Evolutionary conservation across 2,888 invertebrate genomes (phyloP), one percentile per base, ranked within the genome.

Genomic region (Ophraella communa): DNA sequence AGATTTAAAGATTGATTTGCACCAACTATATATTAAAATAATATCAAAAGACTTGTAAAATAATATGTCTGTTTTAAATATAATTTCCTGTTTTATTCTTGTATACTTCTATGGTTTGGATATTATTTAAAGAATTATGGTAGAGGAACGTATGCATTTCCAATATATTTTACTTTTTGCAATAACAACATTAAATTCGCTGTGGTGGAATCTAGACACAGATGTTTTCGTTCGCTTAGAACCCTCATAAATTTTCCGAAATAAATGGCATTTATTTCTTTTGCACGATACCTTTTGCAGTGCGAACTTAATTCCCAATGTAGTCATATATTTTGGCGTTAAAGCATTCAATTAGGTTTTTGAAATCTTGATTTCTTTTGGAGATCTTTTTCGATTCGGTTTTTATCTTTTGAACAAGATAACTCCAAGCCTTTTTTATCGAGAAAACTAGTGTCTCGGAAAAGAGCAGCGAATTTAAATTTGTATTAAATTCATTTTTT

Each of bases 261-360:
- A 47, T 23, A 47, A 47, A 47, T 47, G 23, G 47, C 21, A 47
- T 42, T 42, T 42, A 42, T 42, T 42, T 42, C n/a, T 4, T 8
- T 17, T 17, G 42, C 10, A 23, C 21, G 47, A 47, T 47, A 21
- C 47, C 47, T 47, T 51, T 30, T 62, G 45, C 39, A 33, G 45
- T 17, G 4, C 62, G 52, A 62, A 62, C 51, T 62, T 52, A 51
- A 62, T 56, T 62, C 55, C 62, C 62, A 51, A 57, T 52, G 52
- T 57, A 62, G 49, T 52, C 52, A 57, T 62, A 62, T 57, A 57
- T 62, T 57, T 42, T 44, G 14, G 51, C 39, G 23, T 39, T 35
- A 42, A 52, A 44, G 33, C 62, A 57, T 62, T 62, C 62, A 57
- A 52, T 62, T 62, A 39, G 44, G 33, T 57, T 51, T 52, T 27